A percentile compares a stretch with the other conserved stretches of the same genome.
Evolutionary conservation across 2,888 invertebrate species (phyloP).

Genomic region (Orchesella flavescens): DNA sequence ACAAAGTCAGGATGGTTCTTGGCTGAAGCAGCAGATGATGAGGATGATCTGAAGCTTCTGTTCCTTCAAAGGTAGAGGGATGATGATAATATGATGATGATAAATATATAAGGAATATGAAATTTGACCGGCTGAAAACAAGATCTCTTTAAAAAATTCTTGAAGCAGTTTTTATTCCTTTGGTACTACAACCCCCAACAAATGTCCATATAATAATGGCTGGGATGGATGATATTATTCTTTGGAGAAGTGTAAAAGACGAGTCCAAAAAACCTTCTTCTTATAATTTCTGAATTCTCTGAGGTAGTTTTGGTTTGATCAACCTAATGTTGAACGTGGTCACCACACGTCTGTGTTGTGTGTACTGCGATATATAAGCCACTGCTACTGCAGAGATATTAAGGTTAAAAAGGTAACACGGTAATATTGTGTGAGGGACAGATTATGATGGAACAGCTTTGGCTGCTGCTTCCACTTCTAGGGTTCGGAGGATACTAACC

Average conservation of each 20-base stretch:
- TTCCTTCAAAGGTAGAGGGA: slow-evolving; percentile 1
- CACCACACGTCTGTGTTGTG: not conserved
- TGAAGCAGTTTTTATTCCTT: slow-evolving; percentile 42
- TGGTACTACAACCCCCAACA: slow-evolving; percentile 9
- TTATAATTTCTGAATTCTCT: not conserved
- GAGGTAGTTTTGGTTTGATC: not conserved
- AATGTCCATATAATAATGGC: slow-evolving; percentile 26
- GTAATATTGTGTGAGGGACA: not conserved
- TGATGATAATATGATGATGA: slow-evolving; percentile 20
- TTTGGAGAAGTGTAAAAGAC: slow-evolving; percentile 41
- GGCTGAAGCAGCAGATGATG: slow-evolving; percentile 19
- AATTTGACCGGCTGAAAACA: slow-evolving; percentile 43
- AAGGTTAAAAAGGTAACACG: no score
- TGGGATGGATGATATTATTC: slow-evolving; percentile 30
- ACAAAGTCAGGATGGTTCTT: not conserved
- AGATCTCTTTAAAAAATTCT: slow-evolving; percentile 48
- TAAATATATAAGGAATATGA: slow-evolving; percentile 13
- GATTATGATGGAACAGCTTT: slow-evolving; percentile 13
- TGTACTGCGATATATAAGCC: not conserved
- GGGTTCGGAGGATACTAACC: slow-evolving; percentile 53
- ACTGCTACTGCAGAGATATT: no score
- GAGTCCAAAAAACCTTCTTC: not conserved
- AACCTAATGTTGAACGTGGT: not conserved
- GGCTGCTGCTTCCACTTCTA: slow-evolving; percentile 51
- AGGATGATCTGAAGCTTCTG: slow-evolving; percentile 33